Evolutionary conservation across 2,113 vertebrate species (phyloP), one percentile per base, ranked within the genome.

Genomic region (Etia nguti): DNA sequence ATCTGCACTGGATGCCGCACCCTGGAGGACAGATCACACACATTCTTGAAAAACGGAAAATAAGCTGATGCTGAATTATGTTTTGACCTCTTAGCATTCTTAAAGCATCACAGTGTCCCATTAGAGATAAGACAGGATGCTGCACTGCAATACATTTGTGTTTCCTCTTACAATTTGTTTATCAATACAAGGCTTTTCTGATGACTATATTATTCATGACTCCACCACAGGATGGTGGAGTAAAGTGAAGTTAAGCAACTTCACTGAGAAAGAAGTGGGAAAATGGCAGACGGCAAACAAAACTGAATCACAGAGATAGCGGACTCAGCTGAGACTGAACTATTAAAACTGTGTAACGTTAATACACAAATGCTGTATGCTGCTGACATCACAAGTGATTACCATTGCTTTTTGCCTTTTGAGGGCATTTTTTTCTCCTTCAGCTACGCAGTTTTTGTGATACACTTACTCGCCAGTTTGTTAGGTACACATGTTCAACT

Each of bases 1-100:
- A 82, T 86, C 91, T 92, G 88, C 41, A 87, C 90, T 88, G 87
- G 83, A 88, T 10, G 43, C 83, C 31, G 85, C 84, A 90, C 86
- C 77, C 93, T 93, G 85, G 9, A 57, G 65, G 60, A 88, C 43
- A 90, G 15, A 86, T 24, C n/a, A 91, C 18, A 87, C 60, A n/a
- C 2, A 41, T 36, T 38, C 24, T 24, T 18, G 10, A 15, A 18
- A 34, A 43, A 46, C 15, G 46, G 73, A n/a, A 77, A 52, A 77
- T 36, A 36, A 24, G 24, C 59, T 56, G 75, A 36, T 24, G 10
- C 11, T 31, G 31, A 52, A 50, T 10, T 16, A 29, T 52, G 20
- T 31, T 43, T 73, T 18, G 22, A 36, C 46, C 8, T 50, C 70
- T 24, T 50, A 31, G 26, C 5, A 29, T 48, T 46, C 15, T 26